Conservation (phyloP, 2,888 invertebrate species). For the Tenthredo mesomela region DNA sequence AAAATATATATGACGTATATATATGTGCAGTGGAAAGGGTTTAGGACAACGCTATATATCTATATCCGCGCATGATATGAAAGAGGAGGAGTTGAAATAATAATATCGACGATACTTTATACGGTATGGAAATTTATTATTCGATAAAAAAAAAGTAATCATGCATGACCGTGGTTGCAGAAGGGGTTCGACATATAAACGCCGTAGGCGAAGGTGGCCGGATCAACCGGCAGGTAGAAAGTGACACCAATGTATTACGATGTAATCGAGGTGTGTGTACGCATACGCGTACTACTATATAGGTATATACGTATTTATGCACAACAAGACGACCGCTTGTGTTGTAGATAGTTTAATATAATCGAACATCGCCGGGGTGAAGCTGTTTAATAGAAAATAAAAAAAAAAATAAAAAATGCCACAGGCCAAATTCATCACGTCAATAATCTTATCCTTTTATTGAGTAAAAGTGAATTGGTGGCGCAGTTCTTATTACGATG, state of each 20-base stretch:
- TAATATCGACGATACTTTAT: not conserved
- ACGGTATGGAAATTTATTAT: slow-evolving; percentile 15
- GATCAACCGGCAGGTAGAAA: slow-evolving; percentile 50
- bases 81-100: not conserved
- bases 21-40: not conserved
- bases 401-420: not conserved
- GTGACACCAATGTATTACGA: slow-evolving; percentile 48
- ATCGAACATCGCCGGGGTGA: not conserved
- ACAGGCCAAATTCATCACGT: not conserved
- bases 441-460: not conserved
- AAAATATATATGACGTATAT: not conserved
- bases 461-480: not conserved
- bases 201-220: slow-evolving; percentile 44
- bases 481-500: not conserved
- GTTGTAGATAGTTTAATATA: slow-evolving; percentile 4
- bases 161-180: not conserved
- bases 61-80: not conserved
- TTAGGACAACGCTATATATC: not conserved
- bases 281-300: not conserved
- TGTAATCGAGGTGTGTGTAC: not conserved
- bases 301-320: not conserved
- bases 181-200: not conserved
- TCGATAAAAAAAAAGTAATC: slow-evolving; percentile 23
- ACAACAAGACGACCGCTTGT: not conserved
- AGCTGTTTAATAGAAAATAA: not conserved